Base-by-base conservation (phyloP, 2,797 vertebrate species). In the Sebastes diaconus region DNA sequence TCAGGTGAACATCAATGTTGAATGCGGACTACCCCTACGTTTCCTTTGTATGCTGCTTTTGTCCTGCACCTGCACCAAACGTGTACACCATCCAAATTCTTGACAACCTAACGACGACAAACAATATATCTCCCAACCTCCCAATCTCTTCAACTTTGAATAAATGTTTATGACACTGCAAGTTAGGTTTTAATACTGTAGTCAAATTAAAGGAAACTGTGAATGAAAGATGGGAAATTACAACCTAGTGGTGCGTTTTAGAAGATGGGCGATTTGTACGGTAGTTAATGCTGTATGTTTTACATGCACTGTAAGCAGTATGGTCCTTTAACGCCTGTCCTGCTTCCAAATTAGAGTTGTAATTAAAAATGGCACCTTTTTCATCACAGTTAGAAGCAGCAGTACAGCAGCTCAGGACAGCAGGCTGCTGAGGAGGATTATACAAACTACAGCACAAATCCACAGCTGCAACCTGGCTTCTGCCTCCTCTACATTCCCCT, bases 291-390 rank as follows among this genome's bases (percentile, higher is more conserved):
- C 66, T 63, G 42, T 55, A 6, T 39, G 30, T 32, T 32, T 54
- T 54, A 67, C 52, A 36, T 2, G n/a, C 52, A 1, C 0, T 34
- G 63, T 80, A 64, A 66, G 67, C 73, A 4, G 52, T 25, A 5
- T 4, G 20, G 32, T 27, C 58, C 14, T 75, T 84, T 39, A 75
- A 16, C 34, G 69, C 25, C 72, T 42, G 66, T 22, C 77, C 24
- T 16, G 22, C 63, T 29, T 73, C 22, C 5, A 27, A 63, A 65
- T 70, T 60, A 50, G 12, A 73, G 70, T 63, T 29, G 29, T 73
- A 79, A 87, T 85, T 71, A 82, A 83, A 81, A 73, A 61, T 52
- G 54, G 22, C 52, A 42, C 57, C 71, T 80, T 68, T 9, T 60
- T 58, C 18, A 34, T 55, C 75, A 11, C 63, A 5, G 73, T 71